Base-by-base conservation (phyloP, 2,888 invertebrate genomes). In the Limenitis camilla region DNA sequence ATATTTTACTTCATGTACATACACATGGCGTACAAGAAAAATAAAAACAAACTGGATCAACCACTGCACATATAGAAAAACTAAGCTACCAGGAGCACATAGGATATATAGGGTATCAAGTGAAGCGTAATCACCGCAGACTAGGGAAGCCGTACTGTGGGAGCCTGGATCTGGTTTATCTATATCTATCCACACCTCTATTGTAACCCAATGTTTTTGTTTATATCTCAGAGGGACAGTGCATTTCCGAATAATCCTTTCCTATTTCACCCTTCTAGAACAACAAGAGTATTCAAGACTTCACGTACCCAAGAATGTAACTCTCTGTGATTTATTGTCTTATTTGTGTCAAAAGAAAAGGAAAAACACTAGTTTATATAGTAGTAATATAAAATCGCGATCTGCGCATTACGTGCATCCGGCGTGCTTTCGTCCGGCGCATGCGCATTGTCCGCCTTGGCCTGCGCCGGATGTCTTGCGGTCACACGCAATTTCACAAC, bases 401-500 rank as follows among this genome's bases (percentile, higher is more conserved):
- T 78, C 76, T 71, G 76, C 76, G 69, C 71, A 80, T 81, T 78
- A 78, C 78, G 73, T 72, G 79, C 82, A 83, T 84, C 84, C 85
- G 83, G 79, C 68, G 71, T 66, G 75, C 77, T 77, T 75, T 76
- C 77, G 77, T 74, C 76, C 68, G 69, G 69, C 75, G 69, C 65
- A 62, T 59, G 73, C 72, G 72, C 76, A 78, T 80, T 79, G 81
- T 78, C 77, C 80, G 74, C 19, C 19, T 19, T 19, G 19, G 19
- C 19, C 19, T 19, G 19, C 19, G 19, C 83, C 85, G 86, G 85
- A 85, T 82, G 83, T 84, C 83, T 85, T 87, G 85, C 75, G 86
- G 86, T 87, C 83, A 76, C 81, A 81, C 80, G 81, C 81, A 82
- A 84, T 85, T 85, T 85, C 84, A 82, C 81, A 81, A 83, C 78